Evolutionary conservation across 2,113 vertebrate species (phyloP).

Genomic region (Sterrhoptilus dennistouni): DNA sequence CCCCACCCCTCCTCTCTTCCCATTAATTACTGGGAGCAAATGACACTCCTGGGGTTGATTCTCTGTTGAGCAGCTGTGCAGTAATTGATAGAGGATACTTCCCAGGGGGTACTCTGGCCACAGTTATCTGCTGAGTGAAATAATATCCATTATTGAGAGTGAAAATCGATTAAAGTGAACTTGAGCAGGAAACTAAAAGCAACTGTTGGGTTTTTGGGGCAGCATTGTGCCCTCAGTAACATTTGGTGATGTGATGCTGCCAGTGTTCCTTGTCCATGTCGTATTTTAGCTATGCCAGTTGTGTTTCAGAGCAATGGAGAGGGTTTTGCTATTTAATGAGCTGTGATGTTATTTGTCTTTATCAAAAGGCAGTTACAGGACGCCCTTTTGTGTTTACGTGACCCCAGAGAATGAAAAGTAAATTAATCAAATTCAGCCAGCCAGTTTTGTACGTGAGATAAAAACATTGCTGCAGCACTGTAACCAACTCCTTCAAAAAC

Average conservation of each 20-base stretch:
- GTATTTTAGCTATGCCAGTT: not conserved
- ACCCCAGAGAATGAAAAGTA: not conserved
- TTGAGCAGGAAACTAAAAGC: not conserved
- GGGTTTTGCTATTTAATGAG: not conserved
- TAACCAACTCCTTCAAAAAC: not conserved
- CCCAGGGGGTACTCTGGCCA: not conserved
- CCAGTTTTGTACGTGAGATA: not conserved
- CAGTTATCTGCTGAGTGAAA: not conserved
- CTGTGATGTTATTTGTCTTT: not conserved
- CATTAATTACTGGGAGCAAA: not conserved
- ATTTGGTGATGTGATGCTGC: not conserved
- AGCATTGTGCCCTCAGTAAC: not conserved
- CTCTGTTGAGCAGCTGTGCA: not conserved
- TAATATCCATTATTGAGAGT: constrained; percentile 13
- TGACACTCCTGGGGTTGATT: not conserved
- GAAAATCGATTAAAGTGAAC: not conserved
- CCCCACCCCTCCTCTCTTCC: not conserved
- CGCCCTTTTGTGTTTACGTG: not conserved
- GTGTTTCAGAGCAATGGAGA: not conserved
- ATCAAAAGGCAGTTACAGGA: not conserved
- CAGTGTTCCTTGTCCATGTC: not conserved
- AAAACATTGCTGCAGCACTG: not conserved
- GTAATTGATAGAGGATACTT: constrained; percentile 12
- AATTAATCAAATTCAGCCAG: not conserved
- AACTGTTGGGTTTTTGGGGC: not conserved